Evolutionary conservation across 2,888 invertebrate genomes (phyloP), one percentile per base, ranked within the genome.

Genomic region (Pyrrhosoma nymphula): DNA sequence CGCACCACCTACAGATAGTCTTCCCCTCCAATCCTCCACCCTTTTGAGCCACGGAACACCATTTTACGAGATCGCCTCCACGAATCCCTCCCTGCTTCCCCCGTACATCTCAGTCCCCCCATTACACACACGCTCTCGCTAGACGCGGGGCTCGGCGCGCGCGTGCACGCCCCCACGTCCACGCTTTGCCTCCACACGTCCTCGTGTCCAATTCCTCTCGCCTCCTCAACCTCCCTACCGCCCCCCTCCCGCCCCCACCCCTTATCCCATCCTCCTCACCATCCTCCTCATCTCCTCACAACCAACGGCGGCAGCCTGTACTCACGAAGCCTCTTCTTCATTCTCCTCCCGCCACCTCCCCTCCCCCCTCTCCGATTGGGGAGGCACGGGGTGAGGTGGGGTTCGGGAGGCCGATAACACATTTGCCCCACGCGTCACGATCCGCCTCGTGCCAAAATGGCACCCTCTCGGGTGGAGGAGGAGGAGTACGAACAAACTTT

Each of bases 351-450:
- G 69, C 26, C 26, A 26, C 26, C 26, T 26, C 8, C 26, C 69
- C 69, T 26, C 69, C 0, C 69, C 26, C 69, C 26, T n/a, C 69
- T 8, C 69, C 69, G n/a, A 69, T 69, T 8, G 69, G 69, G 69
- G 69, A 12, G 47, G 23, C 20, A 23, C 18, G 60, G 60, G 60
- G 18, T 18, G 60, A 14, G 60, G 20, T 0, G n/a, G 82, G 82
- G 14, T n/a, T 6, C 30, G 30, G 82, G 26, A 16, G 8, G 82
- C 82, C 82, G 82, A 82, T 82, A 82, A 82, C 82, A 82, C 82
- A 82, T 35, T 82, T 35, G 82, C 82, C 82, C 82, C 82, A 82
- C 82, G 82, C 82, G 82, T 82, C 82, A 82, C 82, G 82, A 82
- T 82, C 82, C 18, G 30, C 14, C 82, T 82, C 82, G 82, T 82